Conservation (phyloP, 2,113 vertebrate genomes). For the Ciconia boyciana region DNA sequence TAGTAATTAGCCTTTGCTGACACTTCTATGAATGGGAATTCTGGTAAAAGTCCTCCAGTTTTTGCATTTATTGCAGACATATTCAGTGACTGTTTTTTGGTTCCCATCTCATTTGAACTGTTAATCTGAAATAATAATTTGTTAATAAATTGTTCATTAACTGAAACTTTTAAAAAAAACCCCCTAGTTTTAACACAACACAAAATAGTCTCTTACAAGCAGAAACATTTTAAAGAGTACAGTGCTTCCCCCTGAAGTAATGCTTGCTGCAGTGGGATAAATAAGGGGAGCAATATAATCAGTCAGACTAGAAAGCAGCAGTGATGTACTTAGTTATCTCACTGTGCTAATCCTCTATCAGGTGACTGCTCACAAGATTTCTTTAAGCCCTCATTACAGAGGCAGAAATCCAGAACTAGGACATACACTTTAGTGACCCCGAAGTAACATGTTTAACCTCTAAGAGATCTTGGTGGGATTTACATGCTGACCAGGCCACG, state of each 20-base stretch:
- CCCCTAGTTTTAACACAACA: neutral
- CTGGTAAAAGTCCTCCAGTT: neutral
- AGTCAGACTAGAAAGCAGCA: neutral
- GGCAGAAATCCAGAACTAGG: constrained; percentile 28
- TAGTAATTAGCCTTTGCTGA: neutral
- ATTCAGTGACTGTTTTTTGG: neutral
- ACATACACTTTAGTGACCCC: constrained; percentile 49
- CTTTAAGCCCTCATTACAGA: constrained; percentile 48
- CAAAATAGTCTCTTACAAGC: neutral
- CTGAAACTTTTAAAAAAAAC: neutral
- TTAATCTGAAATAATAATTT: neutral
- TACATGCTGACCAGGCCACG: neutral
- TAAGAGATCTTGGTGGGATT: neutral
- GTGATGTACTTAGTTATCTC: constrained; percentile 33
- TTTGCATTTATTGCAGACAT: neutral
- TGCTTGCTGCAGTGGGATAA: neutral
- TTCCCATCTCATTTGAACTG: neutral
- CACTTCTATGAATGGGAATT: neutral
- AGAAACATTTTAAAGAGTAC: neutral
- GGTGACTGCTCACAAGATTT: constrained; percentile 82
- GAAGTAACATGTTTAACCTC: constrained; percentile 5
- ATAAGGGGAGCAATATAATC: neutral
- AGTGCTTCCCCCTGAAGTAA: neutral
- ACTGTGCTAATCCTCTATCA: constrained; percentile 77
- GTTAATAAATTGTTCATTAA: neutral